These are phyloP conservation scores for Plebejus argus DNA, from an alignment of 2,888 invertebrate species.

Conservation along the genomic window DNA sequence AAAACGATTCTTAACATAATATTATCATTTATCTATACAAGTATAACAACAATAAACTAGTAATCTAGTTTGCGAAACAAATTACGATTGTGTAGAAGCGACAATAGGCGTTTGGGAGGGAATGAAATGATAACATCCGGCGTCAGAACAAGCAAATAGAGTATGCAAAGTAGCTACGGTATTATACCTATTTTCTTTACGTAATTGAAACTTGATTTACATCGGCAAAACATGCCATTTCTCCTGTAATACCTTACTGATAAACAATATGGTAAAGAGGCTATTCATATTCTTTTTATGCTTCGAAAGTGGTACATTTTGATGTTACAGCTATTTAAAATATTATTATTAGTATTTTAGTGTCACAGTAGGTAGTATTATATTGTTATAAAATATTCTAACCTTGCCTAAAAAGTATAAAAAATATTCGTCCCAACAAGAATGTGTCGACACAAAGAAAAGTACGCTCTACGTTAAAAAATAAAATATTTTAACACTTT, in stretches of 20 bases:
- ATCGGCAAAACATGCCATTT: neutral
- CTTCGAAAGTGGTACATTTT: too few species aligned
- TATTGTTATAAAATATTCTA: too few species aligned
- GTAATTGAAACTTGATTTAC: conserved; percentile 1
- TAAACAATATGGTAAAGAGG: too few species aligned
- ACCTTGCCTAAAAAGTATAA: too few species aligned
- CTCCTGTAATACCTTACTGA: neutral
- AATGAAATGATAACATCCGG: conserved; percentile 10
- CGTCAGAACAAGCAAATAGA: conserved; percentile 5
- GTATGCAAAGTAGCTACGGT: neutral
- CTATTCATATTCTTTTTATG: too few species aligned
- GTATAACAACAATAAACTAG: neutral
- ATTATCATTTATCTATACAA: neutral
- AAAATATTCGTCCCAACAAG: too few species aligned
- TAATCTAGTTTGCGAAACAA: conserved; percentile 6
- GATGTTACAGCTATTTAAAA: too few species aligned
- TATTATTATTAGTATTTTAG: too few species aligned
- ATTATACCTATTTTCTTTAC: neutral
- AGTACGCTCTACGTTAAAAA: too few species aligned
- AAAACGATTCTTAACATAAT: neutral
- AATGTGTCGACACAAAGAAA: too few species aligned
- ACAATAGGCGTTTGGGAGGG: conserved; percentile 4
- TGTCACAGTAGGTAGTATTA: too few species aligned
- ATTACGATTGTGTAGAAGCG: conserved; percentile 1
- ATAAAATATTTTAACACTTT: neutral